phyloP scores from a whole-genome alignment of 2,888 invertebrate genomes.

The Scelioninae gen. 2 region DNA sequence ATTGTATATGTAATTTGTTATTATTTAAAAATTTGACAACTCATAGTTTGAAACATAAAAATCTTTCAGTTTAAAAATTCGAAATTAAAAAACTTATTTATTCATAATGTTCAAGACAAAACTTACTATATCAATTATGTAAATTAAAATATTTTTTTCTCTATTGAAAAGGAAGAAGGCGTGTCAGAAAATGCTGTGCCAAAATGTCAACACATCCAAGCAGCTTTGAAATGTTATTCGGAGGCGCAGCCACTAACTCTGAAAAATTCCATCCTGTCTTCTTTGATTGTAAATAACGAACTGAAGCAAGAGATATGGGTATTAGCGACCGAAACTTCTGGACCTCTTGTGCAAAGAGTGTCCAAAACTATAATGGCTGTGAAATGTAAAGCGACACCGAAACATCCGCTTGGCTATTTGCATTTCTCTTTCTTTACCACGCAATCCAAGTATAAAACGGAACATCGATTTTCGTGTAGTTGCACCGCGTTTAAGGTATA shows the following conservation, averaged over 20 bases:
- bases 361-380: conserved; percentile 84
- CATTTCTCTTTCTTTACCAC: conserved; percentile 80
- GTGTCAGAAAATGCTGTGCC: conserved; percentile 63
- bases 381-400: conserved; percentile 81
- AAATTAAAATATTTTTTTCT: too few relatives aligned
- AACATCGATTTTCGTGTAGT: conserved; percentile 79
- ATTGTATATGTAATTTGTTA: too few relatives aligned
- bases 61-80: too few relatives aligned
- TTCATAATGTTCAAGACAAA: too few relatives aligned
- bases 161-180: conserved; percentile 68
- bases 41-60: too few relatives aligned
- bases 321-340: conserved; percentile 79
- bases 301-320: conserved; percentile 80
- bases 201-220: conserved; percentile 80
- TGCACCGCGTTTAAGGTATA: conserved; percentile 78
- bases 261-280: conserved; percentile 79
- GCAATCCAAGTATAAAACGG: conserved; percentile 76
- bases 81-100: too few relatives aligned
- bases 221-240: conserved; percentile 79
- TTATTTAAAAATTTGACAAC: too few relatives aligned
- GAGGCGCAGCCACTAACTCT: conserved; percentile 80
- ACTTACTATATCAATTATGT: too few relatives aligned
- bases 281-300: conserved; percentile 78
- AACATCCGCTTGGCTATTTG: conserved; percentile 83
- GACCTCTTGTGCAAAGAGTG: conserved; percentile 82